These are phyloP conservation scores for Meganola albula DNA, from an alignment of 2,888 invertebrate species.

Conservation along the genomic window DNA sequence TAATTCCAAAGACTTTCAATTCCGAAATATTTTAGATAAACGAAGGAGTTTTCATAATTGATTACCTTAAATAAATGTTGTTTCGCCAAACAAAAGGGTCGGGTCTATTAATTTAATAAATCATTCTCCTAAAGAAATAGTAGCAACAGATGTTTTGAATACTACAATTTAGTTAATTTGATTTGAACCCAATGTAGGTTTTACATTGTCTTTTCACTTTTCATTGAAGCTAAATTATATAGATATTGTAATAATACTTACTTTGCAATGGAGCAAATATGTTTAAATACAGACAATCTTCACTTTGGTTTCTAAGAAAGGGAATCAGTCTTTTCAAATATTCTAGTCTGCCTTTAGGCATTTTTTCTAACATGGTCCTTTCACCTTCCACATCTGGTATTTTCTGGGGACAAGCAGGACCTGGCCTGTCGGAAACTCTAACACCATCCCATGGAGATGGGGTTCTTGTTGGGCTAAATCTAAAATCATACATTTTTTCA, in stretches of 20 bases:
- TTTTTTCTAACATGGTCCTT: constrained; percentile 87
- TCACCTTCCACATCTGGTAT: constrained; percentile 90
- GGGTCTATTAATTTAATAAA: constrained; percentile 12
- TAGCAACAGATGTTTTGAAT: constrained; percentile 11
- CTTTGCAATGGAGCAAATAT: constrained; percentile 97
- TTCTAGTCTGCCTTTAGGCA: constrained; percentile 94
- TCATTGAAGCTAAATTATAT: background rate
- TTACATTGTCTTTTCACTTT: background rate
- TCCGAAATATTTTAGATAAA: too few relatives aligned
- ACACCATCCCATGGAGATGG: constrained; percentile 95
- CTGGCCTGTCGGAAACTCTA: constrained; percentile 85
- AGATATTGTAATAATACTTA: constrained; percentile 64
- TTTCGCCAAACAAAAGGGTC: constrained; percentile 11
- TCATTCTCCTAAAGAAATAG: constrained; percentile 11
- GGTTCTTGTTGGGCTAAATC: constrained; percentile 95
- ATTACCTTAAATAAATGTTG: constrained; percentile 15
- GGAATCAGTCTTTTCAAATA: constrained; percentile 93
- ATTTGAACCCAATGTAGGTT: background rate
- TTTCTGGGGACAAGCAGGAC: constrained; percentile 95
- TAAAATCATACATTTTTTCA: too few relatives aligned
- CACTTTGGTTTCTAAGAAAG: constrained; percentile 94
- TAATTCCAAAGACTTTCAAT: too few relatives aligned
- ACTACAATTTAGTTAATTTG: background rate
- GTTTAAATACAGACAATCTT: constrained; percentile 98
- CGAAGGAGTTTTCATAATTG: constrained; percentile 4